These are phyloP conservation scores for Leistus spinibarbis DNA, from an alignment of 2,888 invertebrate species.

Conservation along the genomic window DNA sequence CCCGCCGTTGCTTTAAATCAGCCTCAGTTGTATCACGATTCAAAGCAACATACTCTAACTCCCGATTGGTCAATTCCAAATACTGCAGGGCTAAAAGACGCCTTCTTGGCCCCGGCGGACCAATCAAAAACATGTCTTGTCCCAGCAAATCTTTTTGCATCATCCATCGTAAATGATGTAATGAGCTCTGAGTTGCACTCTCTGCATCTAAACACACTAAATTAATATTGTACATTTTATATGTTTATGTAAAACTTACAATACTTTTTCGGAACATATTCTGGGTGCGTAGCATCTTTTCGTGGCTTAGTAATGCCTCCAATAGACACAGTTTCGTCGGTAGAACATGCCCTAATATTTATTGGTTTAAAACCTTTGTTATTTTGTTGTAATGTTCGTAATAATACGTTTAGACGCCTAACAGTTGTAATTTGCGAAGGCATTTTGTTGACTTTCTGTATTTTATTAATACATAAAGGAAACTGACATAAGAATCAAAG, in stretches of 20 bases:
- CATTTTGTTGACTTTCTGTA: slow-evolving; percentile 43
- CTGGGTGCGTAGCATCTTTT: slow-evolving; percentile 68
- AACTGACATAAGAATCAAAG: slow-evolving; percentile 16
- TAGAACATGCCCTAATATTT: slow-evolving; percentile 52
- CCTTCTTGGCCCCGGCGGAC: slow-evolving; percentile 84
- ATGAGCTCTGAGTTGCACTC: slow-evolving; percentile 70
- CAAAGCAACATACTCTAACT: slow-evolving; percentile 91
- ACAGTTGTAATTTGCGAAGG: slow-evolving; percentile 43
- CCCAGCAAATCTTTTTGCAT: slow-evolving; percentile 91
- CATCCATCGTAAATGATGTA: slow-evolving; percentile 92
- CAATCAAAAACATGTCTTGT: slow-evolving; percentile 95
- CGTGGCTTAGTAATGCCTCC: slow-evolving; percentile 74
- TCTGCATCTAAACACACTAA: slow-evolving; percentile 59
- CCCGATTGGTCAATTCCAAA: slow-evolving; percentile 85
- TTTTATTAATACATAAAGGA: slow-evolving; percentile 4
- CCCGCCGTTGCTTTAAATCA: slow-evolving; percentile 93
- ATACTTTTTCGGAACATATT: slow-evolving; percentile 85
- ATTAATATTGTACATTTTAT: slow-evolving; percentile 12
- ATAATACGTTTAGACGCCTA: slow-evolving; percentile 47
- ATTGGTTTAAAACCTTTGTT: slow-evolving; percentile 44
- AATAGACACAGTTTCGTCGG: slow-evolving; percentile 68
- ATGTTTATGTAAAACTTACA: slow-evolving; percentile 63
- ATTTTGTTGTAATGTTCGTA: slow-evolving; percentile 47
- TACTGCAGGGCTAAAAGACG: slow-evolving; percentile 86
- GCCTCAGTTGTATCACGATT: slow-evolving; percentile 97